phyloP scores from a whole-genome alignment of 1,140 invertebrate genomes.

The Zaprionus inermis region DNA sequence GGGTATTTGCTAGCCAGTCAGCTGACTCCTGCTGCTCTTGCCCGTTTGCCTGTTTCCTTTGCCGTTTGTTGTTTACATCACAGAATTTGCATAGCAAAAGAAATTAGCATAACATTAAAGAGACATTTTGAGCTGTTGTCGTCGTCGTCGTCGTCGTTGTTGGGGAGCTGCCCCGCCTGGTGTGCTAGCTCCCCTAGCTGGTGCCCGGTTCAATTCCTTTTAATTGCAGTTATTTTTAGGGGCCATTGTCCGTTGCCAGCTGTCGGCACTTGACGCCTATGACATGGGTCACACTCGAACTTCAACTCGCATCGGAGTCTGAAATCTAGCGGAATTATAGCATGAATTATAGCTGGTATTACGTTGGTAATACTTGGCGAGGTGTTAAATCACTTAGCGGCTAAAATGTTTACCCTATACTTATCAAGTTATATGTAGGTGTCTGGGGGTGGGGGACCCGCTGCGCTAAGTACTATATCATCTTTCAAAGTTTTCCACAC shows the following conservation, averaged over 20 bases:
- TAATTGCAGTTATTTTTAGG: conserved; percentile 38
- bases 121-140: conserved; percentile 60
- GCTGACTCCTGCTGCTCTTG: not conserved
- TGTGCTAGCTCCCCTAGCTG: not conserved
- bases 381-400: conserved; percentile 23
- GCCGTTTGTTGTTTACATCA: conserved; percentile 64
- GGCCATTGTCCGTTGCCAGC: conserved; percentile 12
- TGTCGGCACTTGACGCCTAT: conserved; percentile 15
- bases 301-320: not conserved
- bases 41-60: conserved; percentile 37
- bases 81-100: conserved; percentile 75
- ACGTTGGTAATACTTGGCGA: not conserved
- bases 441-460: not conserved
- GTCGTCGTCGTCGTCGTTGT: not conserved
- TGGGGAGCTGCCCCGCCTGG: not conserved
- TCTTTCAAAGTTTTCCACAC: conserved; percentile 22
- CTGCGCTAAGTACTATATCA: conserved; percentile 15
- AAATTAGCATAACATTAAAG: conserved; percentile 79
- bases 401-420: conserved; percentile 18
- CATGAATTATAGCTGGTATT: not conserved
- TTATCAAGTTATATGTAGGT: not conserved
- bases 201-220: not conserved
- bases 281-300: conserved; percentile 15
- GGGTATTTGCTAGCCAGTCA: conserved; percentile 11
- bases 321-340: not conserved